Evolutionary conservation across 2,113 vertebrate genomes (phyloP).

Genomic region (Percopsis transmontana): DNA sequence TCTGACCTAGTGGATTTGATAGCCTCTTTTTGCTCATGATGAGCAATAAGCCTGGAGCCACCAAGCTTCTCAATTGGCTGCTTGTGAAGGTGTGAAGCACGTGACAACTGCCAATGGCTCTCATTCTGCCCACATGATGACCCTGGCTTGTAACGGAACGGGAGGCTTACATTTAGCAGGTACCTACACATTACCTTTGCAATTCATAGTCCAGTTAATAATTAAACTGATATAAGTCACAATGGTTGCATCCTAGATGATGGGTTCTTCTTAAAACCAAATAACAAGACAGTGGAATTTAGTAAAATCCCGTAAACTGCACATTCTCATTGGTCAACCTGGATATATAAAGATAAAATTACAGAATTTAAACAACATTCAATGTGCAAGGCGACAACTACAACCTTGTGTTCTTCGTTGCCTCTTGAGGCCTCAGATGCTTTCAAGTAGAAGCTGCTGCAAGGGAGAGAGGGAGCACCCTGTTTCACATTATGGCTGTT

Average conservation of each 20-base stretch:
- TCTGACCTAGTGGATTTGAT: too few relatives aligned
- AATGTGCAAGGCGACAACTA: too few relatives aligned
- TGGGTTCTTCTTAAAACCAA: too few relatives aligned
- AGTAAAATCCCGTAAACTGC: too few relatives aligned
- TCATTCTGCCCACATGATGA: conserved; percentile 6
- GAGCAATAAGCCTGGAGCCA: neutral
- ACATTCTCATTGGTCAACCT: too few relatives aligned
- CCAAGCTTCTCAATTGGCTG: neutral
- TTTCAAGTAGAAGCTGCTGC: neutral
- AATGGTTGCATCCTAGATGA: too few relatives aligned
- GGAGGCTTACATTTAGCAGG: conserved; percentile 24
- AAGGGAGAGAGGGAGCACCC: conserved; percentile 13
- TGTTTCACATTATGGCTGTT: neutral
- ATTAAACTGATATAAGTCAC: too few relatives aligned
- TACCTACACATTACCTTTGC: conserved; percentile 1
- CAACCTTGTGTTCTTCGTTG: neutral
- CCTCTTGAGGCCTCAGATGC: neutral
- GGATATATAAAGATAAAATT: too few relatives aligned
- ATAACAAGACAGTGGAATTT: too few relatives aligned
- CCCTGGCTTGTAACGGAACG: conserved; percentile 52
- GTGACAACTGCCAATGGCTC: conserved; percentile 26
- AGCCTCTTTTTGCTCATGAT: neutral
- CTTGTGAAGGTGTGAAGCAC: conserved; percentile 7
- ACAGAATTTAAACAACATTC: too few relatives aligned
- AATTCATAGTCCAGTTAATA: too few relatives aligned